Percentiles rank a stretch among this genome's conserved stretches.
phyloP scores from a whole-genome alignment of 2,797 vertebrate genomes.

The Halcyon smyrnensis region DNA sequence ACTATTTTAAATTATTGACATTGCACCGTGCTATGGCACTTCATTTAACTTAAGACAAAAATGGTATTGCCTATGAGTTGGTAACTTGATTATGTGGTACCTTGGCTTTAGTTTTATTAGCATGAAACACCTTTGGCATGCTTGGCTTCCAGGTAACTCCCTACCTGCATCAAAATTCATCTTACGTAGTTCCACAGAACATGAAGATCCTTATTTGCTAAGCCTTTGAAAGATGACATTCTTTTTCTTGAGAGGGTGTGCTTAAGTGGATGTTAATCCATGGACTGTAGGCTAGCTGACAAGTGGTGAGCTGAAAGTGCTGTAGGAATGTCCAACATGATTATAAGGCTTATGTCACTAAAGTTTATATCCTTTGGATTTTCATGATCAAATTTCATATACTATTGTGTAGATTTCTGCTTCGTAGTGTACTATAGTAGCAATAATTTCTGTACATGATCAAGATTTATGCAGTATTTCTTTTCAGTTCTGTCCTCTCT shows the following conservation, averaged over 20 bases:
- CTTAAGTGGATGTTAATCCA: slow-evolving; percentile 72
- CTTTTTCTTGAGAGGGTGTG: slow-evolving; percentile 51
- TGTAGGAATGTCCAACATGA: slow-evolving; percentile 73
- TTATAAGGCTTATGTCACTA: slow-evolving; percentile 79
- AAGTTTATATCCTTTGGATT: slow-evolving; percentile 77
- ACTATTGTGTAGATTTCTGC: slow-evolving; percentile 78
- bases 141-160: slow-evolving; percentile 78
- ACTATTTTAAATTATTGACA: slow-evolving; percentile 80
- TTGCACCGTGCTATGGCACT: slow-evolving; percentile 79
- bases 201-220: slow-evolving; percentile 78
- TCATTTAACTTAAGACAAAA: slow-evolving; percentile 79
- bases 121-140: slow-evolving; percentile 84
- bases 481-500: slow-evolving; percentile 70
- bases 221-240: slow-evolving; percentile 77
- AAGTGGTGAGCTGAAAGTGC: slow-evolving; percentile 71
- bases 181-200: slow-evolving; percentile 73
- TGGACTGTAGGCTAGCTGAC: slow-evolving; percentile 48
- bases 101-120: slow-evolving; percentile 84
- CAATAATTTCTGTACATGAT: slow-evolving; percentile 86
- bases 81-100: slow-evolving; percentile 82
- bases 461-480: slow-evolving; percentile 77
- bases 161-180: slow-evolving; percentile 77
- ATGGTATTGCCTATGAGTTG: slow-evolving; percentile 79
- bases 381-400: slow-evolving; percentile 81
- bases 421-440: slow-evolving; percentile 85